Base-by-base conservation (phyloP, 1,140 invertebrate genomes). In the Asobara japonica region DNA sequence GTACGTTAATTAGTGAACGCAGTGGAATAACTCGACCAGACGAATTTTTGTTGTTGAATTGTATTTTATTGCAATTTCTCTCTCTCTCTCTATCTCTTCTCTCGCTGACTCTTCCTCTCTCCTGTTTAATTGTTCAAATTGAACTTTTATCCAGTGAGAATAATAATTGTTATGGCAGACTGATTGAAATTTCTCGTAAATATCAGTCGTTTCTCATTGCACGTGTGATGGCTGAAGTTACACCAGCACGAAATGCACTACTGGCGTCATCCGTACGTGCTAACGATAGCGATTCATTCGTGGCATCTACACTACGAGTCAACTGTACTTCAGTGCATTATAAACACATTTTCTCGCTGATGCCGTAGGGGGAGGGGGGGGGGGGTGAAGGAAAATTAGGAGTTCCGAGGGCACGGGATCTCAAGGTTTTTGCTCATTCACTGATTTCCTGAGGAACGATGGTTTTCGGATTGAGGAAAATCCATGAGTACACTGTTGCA, bases 261-360 rank as follows among this genome's bases (percentile, higher is more conserved):
- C 60, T 56, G 20, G 64, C 41, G 60, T 71, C 61, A 71, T 36
- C 30, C 65, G 69, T 71, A 71, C 69, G 69, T 71, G 69, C 69
- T 71, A 64, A 71, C 60, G 61, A 64, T 45, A 64, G 33, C 33
- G 8, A 36, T 60, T 36, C 31, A 8, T n/a, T 70, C 16, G 38
- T 25, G 41, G 7, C 48, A 18, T 27, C 13, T n/a, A 41, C 20
- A 48, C 29, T 61, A 20, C 16, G 36, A 33, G 18, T 31, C n/a
- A n/a, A 41, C 20, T 56, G 27, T 31, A 18, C 45, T 51, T 2
- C 18, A 30, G 16, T 51, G 45, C 22, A 51, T 51, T 51, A 51
- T 51, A 25, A 51, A 5, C 20, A 18, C 22, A 25, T 31, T 67
- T 67, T 25, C 48, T 29, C 41, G 38, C n/a, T 67, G 13, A 27